These are phyloP conservation scores for Imbricaverruca yamaguchii DNA, from an alignment of 2,888 invertebrate species.

Conservation along the genomic window DNA sequence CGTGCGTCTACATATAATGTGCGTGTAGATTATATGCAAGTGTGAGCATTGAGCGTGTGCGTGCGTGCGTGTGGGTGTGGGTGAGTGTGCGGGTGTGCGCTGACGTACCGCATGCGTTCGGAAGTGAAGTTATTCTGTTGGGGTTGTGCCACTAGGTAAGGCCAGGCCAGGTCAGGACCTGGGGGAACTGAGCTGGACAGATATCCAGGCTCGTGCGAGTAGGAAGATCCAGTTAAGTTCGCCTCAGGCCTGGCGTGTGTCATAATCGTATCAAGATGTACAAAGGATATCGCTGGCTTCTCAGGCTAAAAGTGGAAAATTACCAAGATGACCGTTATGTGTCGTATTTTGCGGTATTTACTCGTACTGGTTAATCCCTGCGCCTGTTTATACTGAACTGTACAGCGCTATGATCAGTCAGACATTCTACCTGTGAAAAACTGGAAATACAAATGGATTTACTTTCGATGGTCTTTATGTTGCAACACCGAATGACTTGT, in stretches of 20 bases:
- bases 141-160: too few relatives aligned
- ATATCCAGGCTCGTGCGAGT: not conserved
- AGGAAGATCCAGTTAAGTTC: not conserved
- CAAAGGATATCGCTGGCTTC: not conserved
- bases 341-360: constrained; percentile 3
- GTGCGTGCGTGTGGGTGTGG: not conserved
- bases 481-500: too few relatives aligned
- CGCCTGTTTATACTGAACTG: not conserved
- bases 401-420: not conserved
- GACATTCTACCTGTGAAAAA: constrained; percentile 5
- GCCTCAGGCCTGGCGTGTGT: not conserved
- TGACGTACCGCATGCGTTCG: not conserved
- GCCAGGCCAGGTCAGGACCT: not conserved
- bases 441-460: not conserved
- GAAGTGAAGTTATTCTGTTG: too few relatives aligned
- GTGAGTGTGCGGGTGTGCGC: not conserved
- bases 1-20: too few relatives aligned
- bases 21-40: too few relatives aligned
- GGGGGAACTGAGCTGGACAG: not conserved
- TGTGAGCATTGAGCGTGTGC: too few relatives aligned
- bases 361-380: not conserved
- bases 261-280: constrained; percentile 7
- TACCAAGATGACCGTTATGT: not conserved
- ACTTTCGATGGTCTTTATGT: not conserved
- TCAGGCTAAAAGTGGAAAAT: constrained; percentile 14